phyloP scores from a whole-genome alignment of 2,888 invertebrate species.

The Sarcophaga variegata region DNA sequence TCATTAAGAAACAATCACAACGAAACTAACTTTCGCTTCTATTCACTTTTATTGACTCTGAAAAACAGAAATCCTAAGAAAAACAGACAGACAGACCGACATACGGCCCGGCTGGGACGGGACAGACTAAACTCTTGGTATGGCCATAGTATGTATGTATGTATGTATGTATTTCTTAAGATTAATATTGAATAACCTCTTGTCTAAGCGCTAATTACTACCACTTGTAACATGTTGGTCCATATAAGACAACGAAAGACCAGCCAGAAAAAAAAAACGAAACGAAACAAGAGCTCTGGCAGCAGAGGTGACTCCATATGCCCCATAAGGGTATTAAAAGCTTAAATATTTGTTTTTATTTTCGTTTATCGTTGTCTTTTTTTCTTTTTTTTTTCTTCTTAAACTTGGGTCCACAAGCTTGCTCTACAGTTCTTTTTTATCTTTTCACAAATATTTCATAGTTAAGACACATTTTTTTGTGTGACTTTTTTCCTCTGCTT shows the following conservation, averaged over 20 bases:
- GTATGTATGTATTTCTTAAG: constrained; percentile 46
- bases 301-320: constrained; percentile 21
- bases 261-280: neutral
- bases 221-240: constrained; percentile 58
- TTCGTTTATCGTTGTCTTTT: constrained; percentile 21
- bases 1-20: constrained; percentile 33
- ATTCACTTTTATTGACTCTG: constrained; percentile 46
- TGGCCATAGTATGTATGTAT: neutral
- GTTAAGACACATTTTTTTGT: constrained; percentile 58
- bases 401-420: neutral
- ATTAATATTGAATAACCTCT: constrained; percentile 68
- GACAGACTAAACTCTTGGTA: constrained; percentile 2
- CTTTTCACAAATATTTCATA: constrained; percentile 60
- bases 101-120: no score
- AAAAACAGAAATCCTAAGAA: neutral
- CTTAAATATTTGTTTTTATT: constrained; percentile 47
- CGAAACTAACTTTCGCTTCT: constrained; percentile 53
- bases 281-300: neutral
- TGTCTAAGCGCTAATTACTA: constrained; percentile 69
- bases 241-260: constrained; percentile 30
- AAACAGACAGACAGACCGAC: neutral
- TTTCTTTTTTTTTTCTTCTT: no score
- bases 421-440: constrained; percentile 40
- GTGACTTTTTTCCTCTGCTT: neutral
- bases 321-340: constrained; percentile 58